A percentile compares a stretch with the other conserved stretches of the same genome.
These are phyloP conservation scores for Pachyuromys duprasi DNA, from an alignment of 2,797 vertebrate species.

Conservation along the genomic window DNA sequence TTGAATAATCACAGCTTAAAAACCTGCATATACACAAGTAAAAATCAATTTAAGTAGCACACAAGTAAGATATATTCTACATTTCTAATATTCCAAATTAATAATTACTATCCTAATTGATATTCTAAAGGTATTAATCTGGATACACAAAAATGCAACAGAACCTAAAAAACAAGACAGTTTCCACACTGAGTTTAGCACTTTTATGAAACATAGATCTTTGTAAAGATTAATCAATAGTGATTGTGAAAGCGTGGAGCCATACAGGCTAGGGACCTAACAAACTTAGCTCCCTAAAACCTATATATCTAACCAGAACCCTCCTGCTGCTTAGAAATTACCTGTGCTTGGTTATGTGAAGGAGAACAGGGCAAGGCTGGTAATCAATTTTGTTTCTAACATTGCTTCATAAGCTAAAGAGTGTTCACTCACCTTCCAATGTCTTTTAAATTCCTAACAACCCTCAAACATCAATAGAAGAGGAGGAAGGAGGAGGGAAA, in stretches of 20 bases:
- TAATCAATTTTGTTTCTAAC: constrained; percentile 17
- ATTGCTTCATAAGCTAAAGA: constrained; percentile 23
- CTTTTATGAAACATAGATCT: background rate
- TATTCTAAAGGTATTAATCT: constrained; percentile 7
- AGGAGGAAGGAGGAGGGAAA: rapidly evolving
- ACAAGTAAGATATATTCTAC: background rate
- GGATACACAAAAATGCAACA: background rate
- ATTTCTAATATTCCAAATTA: background rate
- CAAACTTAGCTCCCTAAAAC: background rate
- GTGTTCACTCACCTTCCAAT: background rate
- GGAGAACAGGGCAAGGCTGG: background rate
- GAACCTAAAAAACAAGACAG: background rate
- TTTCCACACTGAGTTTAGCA: background rate
- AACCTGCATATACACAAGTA: background rate
- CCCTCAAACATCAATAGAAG: background rate
- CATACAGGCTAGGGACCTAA: background rate
- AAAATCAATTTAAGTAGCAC: background rate
- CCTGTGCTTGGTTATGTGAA: background rate
- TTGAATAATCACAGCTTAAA: constrained; percentile 45
- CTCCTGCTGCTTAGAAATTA: background rate
- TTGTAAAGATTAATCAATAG: background rate
- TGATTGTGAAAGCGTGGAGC: background rate
- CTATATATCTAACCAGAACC: background rate
- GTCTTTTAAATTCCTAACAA: constrained; percentile 32
- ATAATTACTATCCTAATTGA: background rate